Conservation (phyloP, 2,113 vertebrate genomes). For the Lepus europaeus region DNA sequence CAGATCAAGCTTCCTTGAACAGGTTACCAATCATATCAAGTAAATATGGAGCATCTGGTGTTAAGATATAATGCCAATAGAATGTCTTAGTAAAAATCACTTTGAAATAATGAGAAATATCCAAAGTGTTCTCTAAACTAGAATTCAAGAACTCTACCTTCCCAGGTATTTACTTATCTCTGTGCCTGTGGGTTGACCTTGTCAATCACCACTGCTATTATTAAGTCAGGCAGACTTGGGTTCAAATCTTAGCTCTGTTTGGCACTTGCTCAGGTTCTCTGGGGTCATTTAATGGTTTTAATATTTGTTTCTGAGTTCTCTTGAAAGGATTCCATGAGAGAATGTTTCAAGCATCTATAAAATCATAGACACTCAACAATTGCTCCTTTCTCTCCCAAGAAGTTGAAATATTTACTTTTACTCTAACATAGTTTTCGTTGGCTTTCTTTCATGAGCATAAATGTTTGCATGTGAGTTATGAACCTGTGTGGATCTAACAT, state of each 20-base stretch:
- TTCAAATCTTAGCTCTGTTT: neutral
- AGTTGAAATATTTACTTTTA: neutral
- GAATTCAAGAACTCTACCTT: neutral
- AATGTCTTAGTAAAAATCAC: neutral
- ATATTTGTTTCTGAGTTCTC: neutral
- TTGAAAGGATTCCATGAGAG: neutral
- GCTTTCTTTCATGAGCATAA: neutral
- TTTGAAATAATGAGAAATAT: neutral
- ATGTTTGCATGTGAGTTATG: neutral
- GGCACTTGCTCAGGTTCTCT: neutral
- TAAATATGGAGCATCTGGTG: neutral
- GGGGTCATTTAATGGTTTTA: neutral
- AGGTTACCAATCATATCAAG: conserved; percentile 1
- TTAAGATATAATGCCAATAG: neutral
- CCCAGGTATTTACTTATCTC: too few species aligned
- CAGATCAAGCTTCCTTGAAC: neutral
- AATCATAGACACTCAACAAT: neutral
- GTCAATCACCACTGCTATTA: neutral
- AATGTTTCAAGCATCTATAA: conserved; percentile 9
- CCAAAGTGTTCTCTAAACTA: neutral
- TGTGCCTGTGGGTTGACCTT: neutral
- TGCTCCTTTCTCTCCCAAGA: neutral
- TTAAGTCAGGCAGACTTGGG: neutral
- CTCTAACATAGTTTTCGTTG: neutral
- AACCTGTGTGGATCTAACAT: neutral